phyloP scores from a whole-genome alignment of 2,113 vertebrate species.

The Planiliza haematocheilus region DNA sequence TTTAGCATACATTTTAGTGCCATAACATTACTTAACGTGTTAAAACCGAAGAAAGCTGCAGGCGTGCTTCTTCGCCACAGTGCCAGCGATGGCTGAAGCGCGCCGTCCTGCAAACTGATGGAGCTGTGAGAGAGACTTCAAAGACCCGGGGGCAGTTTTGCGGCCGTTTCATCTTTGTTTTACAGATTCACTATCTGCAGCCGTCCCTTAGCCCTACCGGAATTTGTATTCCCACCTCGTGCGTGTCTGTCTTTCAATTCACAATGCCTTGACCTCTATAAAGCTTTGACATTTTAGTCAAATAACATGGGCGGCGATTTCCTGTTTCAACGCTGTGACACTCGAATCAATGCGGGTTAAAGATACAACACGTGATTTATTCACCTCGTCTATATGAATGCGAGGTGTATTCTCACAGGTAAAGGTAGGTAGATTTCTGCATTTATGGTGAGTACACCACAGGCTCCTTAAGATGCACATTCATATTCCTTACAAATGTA shows the following conservation, averaged over 20 bases:
- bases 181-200: conserved; percentile 32
- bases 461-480: neutral
- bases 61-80: conserved; percentile 2
- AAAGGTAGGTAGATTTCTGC: neutral
- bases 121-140: conserved; percentile 36
- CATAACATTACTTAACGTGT: too few species aligned
- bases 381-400: conserved; percentile 10
- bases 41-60: neutral
- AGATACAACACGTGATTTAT: conserved; percentile 51
- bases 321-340: conserved; percentile 54
- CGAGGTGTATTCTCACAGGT: neutral
- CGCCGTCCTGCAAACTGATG: conserved; percentile 22
- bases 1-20: too few species aligned
- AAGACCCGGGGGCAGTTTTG: conserved; percentile 26
- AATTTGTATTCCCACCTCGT: conserved; percentile 56
- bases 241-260: conserved; percentile 31
- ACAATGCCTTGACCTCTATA: conserved; percentile 58
- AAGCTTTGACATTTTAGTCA: conserved; percentile 74
- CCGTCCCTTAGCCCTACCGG: neutral
- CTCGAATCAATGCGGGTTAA: conserved; percentile 63
- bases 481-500: neutral
- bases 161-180: conserved; percentile 38
- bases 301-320: conserved; percentile 61
- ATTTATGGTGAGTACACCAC: neutral
- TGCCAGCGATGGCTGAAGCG: conserved; percentile 17